A percentile compares a stretch with the other conserved stretches of the same genome.
phyloP scores from a whole-genome alignment of 1,140 invertebrate genomes.

The Paramacrobiotus metropolitanus region DNA sequence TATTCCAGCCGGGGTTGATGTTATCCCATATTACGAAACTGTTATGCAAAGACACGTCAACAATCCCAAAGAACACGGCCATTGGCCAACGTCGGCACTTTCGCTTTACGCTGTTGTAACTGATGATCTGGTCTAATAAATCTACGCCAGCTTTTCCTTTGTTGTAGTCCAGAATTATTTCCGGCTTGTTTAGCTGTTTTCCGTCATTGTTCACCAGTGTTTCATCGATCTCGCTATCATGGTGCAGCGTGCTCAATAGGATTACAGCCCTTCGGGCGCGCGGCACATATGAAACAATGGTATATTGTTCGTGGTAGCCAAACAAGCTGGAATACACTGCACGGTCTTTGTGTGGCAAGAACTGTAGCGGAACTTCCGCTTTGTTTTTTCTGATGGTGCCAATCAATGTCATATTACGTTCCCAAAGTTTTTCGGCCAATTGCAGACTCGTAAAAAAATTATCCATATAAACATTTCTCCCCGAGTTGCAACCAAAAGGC shows the following conservation, averaged over 20 bases:
- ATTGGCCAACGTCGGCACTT: constrained; percentile 22
- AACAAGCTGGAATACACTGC: constrained; percentile 16
- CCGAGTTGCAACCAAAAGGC: constrained; percentile 14
- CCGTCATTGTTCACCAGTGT: too few relatives aligned
- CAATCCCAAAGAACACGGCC: constrained; percentile 11
- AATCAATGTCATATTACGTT: constrained; percentile 18
- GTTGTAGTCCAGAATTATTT: constrained; percentile 24
- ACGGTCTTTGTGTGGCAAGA: constrained; percentile 7
- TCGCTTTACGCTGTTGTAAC: constrained; percentile 16
- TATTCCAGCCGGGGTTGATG: neutral
- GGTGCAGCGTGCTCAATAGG: constrained; percentile 19
- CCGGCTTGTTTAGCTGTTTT: constrained; percentile 21
- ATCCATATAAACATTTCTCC: constrained; percentile 20
- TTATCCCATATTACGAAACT: neutral
- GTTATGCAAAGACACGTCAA: constrained; percentile 9
- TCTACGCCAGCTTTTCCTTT: constrained; percentile 25
- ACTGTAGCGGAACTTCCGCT: constrained; percentile 19
- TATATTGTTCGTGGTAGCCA: constrained; percentile 14
- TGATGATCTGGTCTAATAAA: constrained; percentile 22
- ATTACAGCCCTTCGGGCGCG: constrained; percentile 18
- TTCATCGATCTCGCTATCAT: constrained; percentile 11
- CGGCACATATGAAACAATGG: constrained; percentile 16
- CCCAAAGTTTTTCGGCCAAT: constrained; percentile 13
- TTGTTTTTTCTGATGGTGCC: constrained; percentile 26
- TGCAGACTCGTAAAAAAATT: constrained; percentile 23